These are phyloP conservation scores for Peribatodes rhomboidaria DNA, from an alignment of 2,888 invertebrate genomes.

Conservation along the genomic window DNA sequence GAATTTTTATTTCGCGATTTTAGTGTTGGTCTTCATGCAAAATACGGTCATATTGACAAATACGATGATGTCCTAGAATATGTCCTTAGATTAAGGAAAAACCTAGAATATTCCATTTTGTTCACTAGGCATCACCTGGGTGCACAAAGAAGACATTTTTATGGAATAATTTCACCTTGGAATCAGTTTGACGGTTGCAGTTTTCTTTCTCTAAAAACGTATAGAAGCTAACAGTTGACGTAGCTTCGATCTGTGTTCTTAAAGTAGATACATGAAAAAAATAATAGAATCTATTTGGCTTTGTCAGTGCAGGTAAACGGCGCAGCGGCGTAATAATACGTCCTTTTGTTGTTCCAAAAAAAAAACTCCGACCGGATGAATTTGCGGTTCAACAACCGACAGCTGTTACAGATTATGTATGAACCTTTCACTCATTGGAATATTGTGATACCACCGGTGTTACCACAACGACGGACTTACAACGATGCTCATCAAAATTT, in stretches of 20 bases:
- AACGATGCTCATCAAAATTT: too few relatives aligned
- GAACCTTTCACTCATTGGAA: conserved; percentile 1
- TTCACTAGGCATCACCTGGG: too few relatives aligned
- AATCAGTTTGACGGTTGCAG: too few relatives aligned
- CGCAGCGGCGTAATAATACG: neutral
- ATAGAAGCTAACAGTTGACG: neutral
- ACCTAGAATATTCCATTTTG: too few relatives aligned
- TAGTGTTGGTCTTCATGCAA: too few relatives aligned
- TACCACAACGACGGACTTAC: neutral
- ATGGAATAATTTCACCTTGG: too few relatives aligned
- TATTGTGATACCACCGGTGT: neutral
- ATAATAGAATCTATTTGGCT: neutral
- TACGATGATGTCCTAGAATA: too few relatives aligned
- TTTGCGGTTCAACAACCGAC: conserved; percentile 42
- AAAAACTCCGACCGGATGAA: conserved; percentile 20
- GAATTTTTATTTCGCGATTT: too few relatives aligned
- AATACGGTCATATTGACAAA: too few relatives aligned
- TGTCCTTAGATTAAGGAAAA: too few relatives aligned
- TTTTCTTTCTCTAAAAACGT: too few relatives aligned
- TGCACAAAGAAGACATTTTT: too few relatives aligned
- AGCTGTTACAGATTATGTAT: conserved; percentile 28
- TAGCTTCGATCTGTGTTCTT: neutral
- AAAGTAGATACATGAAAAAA: neutral
- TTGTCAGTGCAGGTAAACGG: conserved; percentile 28
- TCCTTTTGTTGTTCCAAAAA: conserved; percentile 25